phyloP scores from a whole-genome alignment of 2,888 invertebrate species.

The Drosophila anomelani region DNA sequence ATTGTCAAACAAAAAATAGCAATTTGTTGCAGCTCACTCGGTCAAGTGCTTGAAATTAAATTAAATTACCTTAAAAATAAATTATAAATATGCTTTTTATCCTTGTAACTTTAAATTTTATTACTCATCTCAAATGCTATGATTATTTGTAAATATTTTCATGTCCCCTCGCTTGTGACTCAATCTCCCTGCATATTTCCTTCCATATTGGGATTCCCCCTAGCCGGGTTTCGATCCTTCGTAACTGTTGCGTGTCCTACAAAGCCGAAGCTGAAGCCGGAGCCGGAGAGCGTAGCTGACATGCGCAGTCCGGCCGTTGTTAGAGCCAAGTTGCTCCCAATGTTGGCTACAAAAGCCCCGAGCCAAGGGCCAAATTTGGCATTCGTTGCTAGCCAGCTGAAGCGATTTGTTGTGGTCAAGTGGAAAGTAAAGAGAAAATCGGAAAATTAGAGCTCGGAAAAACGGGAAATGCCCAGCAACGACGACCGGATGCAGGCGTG shows the following conservation, averaged over 20 bases:
- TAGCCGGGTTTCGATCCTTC: slow-evolving; percentile 21
- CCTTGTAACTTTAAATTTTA: background rate
- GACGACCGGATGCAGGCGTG: slow-evolving; percentile 66
- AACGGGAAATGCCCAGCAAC: slow-evolving; percentile 1
- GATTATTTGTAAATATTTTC: background rate
- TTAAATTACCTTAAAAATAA: too few species aligned
- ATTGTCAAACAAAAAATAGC: too few species aligned
- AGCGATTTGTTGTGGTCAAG: slow-evolving; percentile 49
- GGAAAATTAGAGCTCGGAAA: slow-evolving; percentile 8
- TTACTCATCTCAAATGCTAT: background rate
- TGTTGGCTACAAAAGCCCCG: slow-evolving; percentile 58
- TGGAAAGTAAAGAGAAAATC: slow-evolving; percentile 6
- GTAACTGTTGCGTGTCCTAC: slow-evolving; percentile 9
- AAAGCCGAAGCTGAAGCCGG: background rate
- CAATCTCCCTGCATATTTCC: background rate
- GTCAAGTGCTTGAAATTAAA: too few species aligned
- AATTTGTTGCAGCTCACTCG: too few species aligned
- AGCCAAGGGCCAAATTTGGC: slow-evolving; percentile 39
- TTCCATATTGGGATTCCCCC: background rate
- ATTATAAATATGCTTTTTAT: too few species aligned
- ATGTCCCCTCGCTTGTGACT: background rate
- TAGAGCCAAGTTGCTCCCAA: background rate
- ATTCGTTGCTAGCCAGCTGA: slow-evolving; percentile 72
- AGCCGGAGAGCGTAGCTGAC: slow-evolving; percentile 27
- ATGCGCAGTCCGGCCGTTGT: slow-evolving; percentile 50